Base-by-base conservation (phyloP, 2,797 vertebrate species). In the Antennarius maculatus region DNA sequence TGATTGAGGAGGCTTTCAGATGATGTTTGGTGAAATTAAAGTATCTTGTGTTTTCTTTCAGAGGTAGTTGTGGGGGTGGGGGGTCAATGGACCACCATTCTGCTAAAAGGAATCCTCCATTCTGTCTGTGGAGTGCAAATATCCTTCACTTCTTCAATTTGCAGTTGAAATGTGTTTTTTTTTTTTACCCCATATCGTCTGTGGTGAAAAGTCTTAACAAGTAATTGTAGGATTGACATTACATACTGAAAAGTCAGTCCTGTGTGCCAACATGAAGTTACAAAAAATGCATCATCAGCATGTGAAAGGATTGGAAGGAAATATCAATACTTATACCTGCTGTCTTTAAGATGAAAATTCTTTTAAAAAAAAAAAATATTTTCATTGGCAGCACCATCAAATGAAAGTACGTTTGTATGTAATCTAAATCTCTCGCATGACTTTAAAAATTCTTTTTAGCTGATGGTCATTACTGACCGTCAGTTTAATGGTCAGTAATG, bases 1-100 rank as follows among this genome's bases (percentile, higher is more conserved):
- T 71, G 76, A 81, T 59, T 52, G 66, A 64, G 15, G 54, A 17
- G 41, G 74, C 37, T 42, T n/a, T 55, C 47, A 75, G 43, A 78
- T 56, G 39, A 76, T 46, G 23, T 6, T 6, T 17, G n/a, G 48
- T 51, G 29, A 67, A 72, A 71, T 80, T 45, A 70, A 78, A 52
- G 47, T 18, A 55, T 77, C 10, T 64, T 76, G 16, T 57, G 13
- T 48, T 52, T 66, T 63, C 28, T 67, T 62, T 29, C 43, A 50
- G 11, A 61, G 37, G 31, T 28, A 29, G 31, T 10, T n/a, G n/a
- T 31, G 29, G 29, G 29, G 29, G 29, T 7, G 29, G 16, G 2
- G 11, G 61, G 13, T 77, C 60, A 75, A 17, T 58, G 45, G 51
- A 43, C 28, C 31, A 10, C 56, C 50, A 45, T 61, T 58, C 43